These are phyloP conservation scores for Actenoides hombroni DNA, from an alignment of 2,113 vertebrate genomes.

Conservation along the genomic window DNA sequence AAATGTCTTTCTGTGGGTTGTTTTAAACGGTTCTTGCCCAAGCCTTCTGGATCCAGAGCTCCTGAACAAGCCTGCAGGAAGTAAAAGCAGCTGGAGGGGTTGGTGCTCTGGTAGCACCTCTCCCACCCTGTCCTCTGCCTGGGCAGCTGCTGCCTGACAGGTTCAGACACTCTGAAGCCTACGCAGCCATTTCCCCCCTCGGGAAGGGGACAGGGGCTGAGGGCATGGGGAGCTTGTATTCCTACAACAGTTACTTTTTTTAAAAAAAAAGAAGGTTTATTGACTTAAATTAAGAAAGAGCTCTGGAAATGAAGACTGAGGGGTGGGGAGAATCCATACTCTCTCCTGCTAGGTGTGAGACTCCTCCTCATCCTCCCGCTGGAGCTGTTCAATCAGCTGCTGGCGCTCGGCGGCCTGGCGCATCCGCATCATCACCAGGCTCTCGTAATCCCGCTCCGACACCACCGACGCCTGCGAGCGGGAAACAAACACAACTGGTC, in stretches of 20 bases:
- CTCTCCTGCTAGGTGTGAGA: slow-evolving; percentile 58
- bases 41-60: not conserved
- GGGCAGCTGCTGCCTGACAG: not conserved
- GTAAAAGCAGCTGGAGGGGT: not conserved
- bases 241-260: not conserved
- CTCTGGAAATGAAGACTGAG: not conserved
- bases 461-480: slow-evolving; percentile 76
- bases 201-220: not conserved
- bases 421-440: slow-evolving; percentile 96
- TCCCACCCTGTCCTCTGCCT: not conserved
- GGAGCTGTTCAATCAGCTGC: slow-evolving; percentile 88
- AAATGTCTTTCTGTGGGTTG: not conserved
- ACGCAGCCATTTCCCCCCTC: not conserved
- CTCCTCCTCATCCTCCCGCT: slow-evolving; percentile 84
- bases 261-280: slow-evolving; percentile 63
- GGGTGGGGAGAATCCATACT: not conserved
- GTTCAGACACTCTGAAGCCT: not conserved
- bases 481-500: not conserved
- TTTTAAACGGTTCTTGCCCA: not conserved
- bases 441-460: slow-evolving; percentile 91
- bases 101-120: not conserved
- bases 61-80: not conserved
- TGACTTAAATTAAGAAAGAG: slow-evolving; percentile 51
- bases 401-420: slow-evolving; percentile 93
- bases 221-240: not conserved